Conservation (phyloP, 2,113 vertebrate species). For the Periophthalmodon schlosseri region DNA sequence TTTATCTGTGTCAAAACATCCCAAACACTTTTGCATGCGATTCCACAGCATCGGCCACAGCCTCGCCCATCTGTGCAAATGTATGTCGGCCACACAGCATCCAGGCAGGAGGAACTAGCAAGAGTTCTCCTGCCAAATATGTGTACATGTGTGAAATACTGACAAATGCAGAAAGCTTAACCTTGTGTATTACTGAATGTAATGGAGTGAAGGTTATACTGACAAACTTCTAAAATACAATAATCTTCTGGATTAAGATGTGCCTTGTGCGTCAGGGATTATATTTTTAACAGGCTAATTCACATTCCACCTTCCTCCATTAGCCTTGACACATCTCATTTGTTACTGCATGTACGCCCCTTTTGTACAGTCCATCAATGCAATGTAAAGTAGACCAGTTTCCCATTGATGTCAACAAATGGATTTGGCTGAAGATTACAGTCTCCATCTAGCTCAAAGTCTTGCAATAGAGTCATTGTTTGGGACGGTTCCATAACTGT, state of each 20-base stretch:
- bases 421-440: conserved; percentile 18
- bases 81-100: conserved; percentile 74
- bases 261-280: too few relatives aligned
- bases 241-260: not conserved
- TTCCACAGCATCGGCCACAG: conserved; percentile 66
- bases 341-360: too few relatives aligned
- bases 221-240: not conserved
- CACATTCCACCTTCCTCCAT: not conserved
- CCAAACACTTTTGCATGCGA: conserved; percentile 77
- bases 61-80: conserved; percentile 73
- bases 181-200: conserved; percentile 59
- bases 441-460: conserved; percentile 3
- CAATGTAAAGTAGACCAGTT: too few relatives aligned
- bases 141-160: conserved; percentile 75
- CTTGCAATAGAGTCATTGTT: not conserved
- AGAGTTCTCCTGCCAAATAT: conserved; percentile 69
- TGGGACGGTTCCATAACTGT: conserved; percentile 33
- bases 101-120: conserved; percentile 73
- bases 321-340: too few relatives aligned
- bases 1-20: conserved; percentile 79
- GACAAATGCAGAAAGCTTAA: conserved; percentile 64
- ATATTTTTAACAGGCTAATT: not conserved
- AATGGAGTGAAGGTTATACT: not conserved
- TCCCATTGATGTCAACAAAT: not conserved
- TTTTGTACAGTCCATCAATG: too few relatives aligned